These are phyloP conservation scores for Pogonognathellus flavescens DNA, from an alignment of 1,140 invertebrate species.

Conservation along the genomic window DNA sequence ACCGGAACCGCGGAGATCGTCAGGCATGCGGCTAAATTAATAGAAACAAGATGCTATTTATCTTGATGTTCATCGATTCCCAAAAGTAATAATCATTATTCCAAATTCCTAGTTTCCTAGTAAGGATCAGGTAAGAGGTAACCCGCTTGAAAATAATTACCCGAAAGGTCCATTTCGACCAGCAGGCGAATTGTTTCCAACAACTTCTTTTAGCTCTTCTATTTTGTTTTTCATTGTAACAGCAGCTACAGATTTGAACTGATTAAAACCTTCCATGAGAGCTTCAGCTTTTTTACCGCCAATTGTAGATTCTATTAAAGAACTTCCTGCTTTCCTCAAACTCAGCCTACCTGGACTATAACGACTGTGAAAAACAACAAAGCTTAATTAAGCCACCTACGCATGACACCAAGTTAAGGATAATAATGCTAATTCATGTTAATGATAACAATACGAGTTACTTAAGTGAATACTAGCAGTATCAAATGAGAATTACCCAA, in stretches of 20 bases:
- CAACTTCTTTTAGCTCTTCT: conserved; percentile 93
- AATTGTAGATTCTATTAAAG: conserved; percentile 64
- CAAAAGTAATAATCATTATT: not conserved
- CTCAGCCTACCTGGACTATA: conserved; percentile 83
- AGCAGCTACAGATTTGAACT: conserved; percentile 84
- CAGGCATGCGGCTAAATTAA: conserved; percentile 23
- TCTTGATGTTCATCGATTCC: too few species aligned
- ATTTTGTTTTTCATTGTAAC: conserved; percentile 89
- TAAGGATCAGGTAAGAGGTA: not conserved
- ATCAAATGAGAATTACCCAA: conserved; percentile 53
- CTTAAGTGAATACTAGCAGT: not conserved
- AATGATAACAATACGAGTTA: too few species aligned
- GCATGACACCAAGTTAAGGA: too few species aligned
- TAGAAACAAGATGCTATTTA: too few species aligned
- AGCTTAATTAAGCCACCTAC: conserved; percentile 5
- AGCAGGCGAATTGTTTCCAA: conserved; percentile 85
- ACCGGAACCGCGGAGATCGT: conserved; percentile 53
- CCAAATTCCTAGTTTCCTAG: not conserved
- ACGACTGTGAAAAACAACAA: conserved; percentile 73
- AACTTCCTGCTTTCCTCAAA: conserved; percentile 77
- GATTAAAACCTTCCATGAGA: conserved; percentile 86
- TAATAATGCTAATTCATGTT: too few species aligned
- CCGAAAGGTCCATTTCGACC: conserved; percentile 66
- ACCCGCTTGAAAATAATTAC: conserved; percentile 27
- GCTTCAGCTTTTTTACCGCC: conserved; percentile 86